Evolutionary conservation across 2,888 invertebrate species (phyloP).

Genomic region (Alentia gelatinosa): DNA sequence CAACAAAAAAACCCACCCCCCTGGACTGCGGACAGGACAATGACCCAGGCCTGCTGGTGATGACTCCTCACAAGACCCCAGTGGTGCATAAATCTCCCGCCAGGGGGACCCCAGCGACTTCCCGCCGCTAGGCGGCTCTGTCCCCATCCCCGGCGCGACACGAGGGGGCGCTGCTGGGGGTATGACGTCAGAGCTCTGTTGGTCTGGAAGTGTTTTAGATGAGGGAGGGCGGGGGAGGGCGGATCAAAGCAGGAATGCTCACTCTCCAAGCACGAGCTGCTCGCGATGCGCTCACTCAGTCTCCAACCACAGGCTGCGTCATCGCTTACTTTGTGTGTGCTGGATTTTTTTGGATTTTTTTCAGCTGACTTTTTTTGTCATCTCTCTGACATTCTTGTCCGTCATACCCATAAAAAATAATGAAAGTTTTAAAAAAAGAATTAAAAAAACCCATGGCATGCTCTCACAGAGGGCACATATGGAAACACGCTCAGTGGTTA

Average conservation of each 20-base stretch:
- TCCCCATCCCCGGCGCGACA: not conserved
- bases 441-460: not conserved
- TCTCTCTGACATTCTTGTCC: not conserved
- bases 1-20: not conserved
- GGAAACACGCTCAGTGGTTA: not conserved
- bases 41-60: not conserved
- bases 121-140: not conserved
- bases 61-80: not conserved
- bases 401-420: no score
- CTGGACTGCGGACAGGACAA: not conserved
- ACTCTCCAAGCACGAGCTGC: no score
- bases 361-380: not conserved
- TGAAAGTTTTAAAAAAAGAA: no score
- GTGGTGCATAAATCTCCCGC: no score
- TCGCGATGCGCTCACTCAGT: no score
- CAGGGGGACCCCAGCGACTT: not conserved
- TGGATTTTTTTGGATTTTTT: not conserved
- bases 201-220: not conserved
- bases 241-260: not conserved
- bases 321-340: not conserved
- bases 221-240: not conserved
- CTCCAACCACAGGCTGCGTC: not conserved
- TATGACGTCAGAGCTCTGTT: not conserved
- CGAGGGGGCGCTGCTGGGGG: not conserved
- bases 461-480: not conserved